A percentile compares a stretch with the other conserved stretches of the same genome.
Conservation (phyloP, 2,888 invertebrate genomes). For the Melinopterus prodromus region DNA sequence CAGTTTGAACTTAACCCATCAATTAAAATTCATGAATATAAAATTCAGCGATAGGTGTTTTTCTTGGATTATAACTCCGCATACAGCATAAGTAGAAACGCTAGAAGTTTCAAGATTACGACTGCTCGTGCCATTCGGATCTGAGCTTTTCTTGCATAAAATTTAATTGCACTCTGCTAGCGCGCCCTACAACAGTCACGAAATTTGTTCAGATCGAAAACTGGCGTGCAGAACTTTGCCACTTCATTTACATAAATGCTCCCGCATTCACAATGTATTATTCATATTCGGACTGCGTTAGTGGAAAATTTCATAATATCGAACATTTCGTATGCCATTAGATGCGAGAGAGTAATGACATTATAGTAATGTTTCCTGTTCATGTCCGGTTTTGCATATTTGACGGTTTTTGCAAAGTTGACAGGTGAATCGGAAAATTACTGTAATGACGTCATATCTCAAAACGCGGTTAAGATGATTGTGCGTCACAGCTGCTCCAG, state of each 20-base stretch:
- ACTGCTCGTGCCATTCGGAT: constrained; percentile 7
- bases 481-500: no score
- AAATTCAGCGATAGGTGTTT: not conserved
- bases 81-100: not conserved
- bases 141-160: constrained; percentile 13
- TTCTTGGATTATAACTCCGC: not conserved
- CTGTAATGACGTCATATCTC: no score
- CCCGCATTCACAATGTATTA: constrained; percentile 14
- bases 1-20: not conserved
- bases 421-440: no score
- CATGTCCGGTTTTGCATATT: no score
- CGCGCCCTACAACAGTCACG: not conserved
- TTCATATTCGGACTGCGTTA: constrained; percentile 5
- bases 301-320: not conserved
- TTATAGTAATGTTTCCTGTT: no score
- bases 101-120: not conserved
- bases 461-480: no score
- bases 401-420: no score
- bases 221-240: constrained; percentile 17
- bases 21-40: not conserved
- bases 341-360: not conserved
- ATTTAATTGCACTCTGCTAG: not conserved
- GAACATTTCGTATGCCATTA: not conserved
- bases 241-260: constrained; percentile 23
- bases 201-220: constrained; percentile 23